Base-by-base conservation (phyloP, 2,113 vertebrate genomes). In the Oreochromis aureus region DNA sequence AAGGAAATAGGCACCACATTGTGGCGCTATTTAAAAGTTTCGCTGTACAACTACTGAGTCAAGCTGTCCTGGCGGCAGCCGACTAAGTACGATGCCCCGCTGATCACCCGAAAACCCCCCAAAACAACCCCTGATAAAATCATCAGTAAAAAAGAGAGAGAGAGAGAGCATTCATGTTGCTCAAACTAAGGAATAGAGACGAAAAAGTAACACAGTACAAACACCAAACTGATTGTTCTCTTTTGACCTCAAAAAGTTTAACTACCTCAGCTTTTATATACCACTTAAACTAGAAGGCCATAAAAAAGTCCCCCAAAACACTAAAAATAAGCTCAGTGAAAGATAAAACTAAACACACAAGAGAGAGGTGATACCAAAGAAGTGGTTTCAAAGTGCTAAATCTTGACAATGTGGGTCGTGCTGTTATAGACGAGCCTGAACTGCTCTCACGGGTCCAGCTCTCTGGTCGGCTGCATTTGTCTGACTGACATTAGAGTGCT, bases 401-500 rank as follows among this genome's bases (percentile, higher is more conserved):
- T 71, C 84, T 83, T 86, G 83, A 94, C 91, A 91, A 61, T 86
- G 88, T 81, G 66, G 56, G 58, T 90, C 80, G 73, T 63, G 71
- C 81, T 83, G 81, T 71, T 63, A 83, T 85, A 89, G 89, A 89
- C 36, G 24, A 81, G 73, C 11, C 48, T 83, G 66, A 84, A 82
- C 66, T 85, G 82, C 88, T 88, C 55, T 87, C 79, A 84, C 34
- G 41, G 46, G 54, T 91, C 48, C 48, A 27, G 61, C 51, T 27
- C 80, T 84, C 32, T 15, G 80, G 69, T 84, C 8, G n/a, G 83
- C 85, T 92, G 82, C 85, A 16, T 86, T 59, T 73, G 88, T 91
- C 90, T 93, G 88, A 88, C 90, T 94, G 90, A 79, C 87, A 5
- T 87, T 5, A 30, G n/a, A 88, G 81, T 93, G 92, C 89, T 86